Evolutionary conservation across 2,113 vertebrate genomes (phyloP), one percentile per base, ranked within the genome.

Genomic region (Bostrychus sinensis): DNA sequence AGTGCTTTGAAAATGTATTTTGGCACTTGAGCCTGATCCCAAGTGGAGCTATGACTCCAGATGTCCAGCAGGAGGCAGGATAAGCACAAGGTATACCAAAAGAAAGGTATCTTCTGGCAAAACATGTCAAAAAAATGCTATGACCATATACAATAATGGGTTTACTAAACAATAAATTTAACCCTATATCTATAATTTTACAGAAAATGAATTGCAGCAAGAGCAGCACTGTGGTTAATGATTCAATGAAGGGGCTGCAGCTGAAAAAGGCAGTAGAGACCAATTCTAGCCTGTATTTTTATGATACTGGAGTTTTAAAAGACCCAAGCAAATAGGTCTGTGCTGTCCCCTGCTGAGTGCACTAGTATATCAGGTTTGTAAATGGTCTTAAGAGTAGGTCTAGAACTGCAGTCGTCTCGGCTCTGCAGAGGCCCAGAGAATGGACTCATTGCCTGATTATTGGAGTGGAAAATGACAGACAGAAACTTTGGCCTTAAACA

Each of bases 51-150:
- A 39, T 82, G 70, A 62, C 62, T 26, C 5, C 2, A 22, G 12
- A 26, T 57, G 2, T 80, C 89, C 88, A 91, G 82, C 62, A 91
- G 89, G 72, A 76, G 89, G 83, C 83, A 73, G 39, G 70, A 56
- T 72, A 57, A 78, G 65, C 48, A 68, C 63, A 69, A 55, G 26
- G 45, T 82, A 53, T 12, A 25, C 42, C 53, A 22, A 5, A 46
- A 75, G 57, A 65, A 32, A 7, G 45, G 16, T 17, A 23, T 34
- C 11, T 8, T 30, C 28, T 11, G 19, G 14, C 16, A 5, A 50
- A 25, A 13, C 10, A 25, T 6, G 4, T 23, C n/a, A n/a, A n/a
- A n/a, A 20, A 22, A 34, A 34, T 34, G 32, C 32, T 34, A 8
- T 8, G 1, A 10, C 11, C 32, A 34, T 34, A 34, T 34, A 34